phyloP scores from a whole-genome alignment of 2,888 invertebrate genomes.

The Ommatoiulus sabulosus region DNA sequence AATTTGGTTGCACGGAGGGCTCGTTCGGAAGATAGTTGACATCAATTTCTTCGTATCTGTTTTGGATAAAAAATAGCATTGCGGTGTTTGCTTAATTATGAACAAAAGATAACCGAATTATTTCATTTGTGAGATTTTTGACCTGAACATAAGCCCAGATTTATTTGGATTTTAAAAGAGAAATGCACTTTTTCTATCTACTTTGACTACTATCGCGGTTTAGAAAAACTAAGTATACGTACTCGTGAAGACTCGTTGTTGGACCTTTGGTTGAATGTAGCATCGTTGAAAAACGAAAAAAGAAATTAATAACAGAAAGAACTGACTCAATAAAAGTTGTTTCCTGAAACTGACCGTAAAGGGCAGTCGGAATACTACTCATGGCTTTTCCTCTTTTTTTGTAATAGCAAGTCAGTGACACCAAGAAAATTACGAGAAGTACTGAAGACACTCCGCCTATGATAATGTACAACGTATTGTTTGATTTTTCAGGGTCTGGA shows the following conservation, averaged over 20 bases:
- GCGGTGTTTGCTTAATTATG: neutral
- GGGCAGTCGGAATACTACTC: too few relatives aligned
- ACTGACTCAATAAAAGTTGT: too few relatives aligned
- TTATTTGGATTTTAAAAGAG: too few relatives aligned
- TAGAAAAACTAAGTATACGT: neutral
- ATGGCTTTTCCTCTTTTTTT: neutral
- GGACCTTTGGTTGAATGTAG: neutral
- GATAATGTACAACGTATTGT: neutral
- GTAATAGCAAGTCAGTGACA: neutral
- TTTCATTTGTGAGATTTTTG: too few relatives aligned
- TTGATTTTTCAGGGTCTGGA: neutral
- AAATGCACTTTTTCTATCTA: too few relatives aligned
- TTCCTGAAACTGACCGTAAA: too few relatives aligned
- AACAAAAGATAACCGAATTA: too few relatives aligned
- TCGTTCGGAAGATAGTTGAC: neutral
- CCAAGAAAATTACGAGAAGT: neutral
- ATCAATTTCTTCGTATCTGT: neutral
- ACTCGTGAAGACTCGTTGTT: neutral
- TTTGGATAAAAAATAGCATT: neutral
- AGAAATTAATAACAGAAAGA: neutral
- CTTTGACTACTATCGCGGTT: too few relatives aligned
- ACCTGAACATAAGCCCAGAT: too few relatives aligned
- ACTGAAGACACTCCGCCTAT: neutral
- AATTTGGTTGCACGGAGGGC: too few relatives aligned
- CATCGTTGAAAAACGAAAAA: neutral